Conservation (phyloP, 2,888 invertebrate species). For the Tubulanus polymorphus region DNA sequence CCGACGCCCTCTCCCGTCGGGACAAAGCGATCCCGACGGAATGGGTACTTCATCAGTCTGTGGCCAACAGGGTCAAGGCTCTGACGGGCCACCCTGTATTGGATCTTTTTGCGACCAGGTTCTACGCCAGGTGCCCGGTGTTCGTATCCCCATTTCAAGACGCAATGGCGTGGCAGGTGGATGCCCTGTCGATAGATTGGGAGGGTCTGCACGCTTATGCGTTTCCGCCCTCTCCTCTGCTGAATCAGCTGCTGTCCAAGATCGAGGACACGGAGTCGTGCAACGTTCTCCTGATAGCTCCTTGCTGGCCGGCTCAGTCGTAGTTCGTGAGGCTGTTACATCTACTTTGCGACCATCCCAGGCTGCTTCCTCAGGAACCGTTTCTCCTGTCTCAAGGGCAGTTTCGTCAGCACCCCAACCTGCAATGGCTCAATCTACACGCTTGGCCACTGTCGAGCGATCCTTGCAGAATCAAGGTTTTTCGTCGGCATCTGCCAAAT, state of each 20-base stretch:
- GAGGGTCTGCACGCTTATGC: constrained; percentile 15
- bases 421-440: too few relatives aligned
- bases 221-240: constrained; percentile 14
- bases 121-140: constrained; percentile 8
- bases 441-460: too few relatives aligned
- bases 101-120: constrained; percentile 14
- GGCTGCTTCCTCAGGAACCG: background rate
- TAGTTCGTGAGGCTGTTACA: constrained; percentile 1
- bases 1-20: constrained; percentile 6
- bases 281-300: constrained; percentile 15
- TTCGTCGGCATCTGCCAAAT: too few relatives aligned
- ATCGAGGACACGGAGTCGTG: constrained; percentile 4
- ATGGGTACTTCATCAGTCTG: constrained; percentile 9
- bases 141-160: constrained; percentile 15
- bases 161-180: constrained; percentile 9
- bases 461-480: too few relatives aligned
- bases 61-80: constrained; percentile 3
- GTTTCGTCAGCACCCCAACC: too few relatives aligned
- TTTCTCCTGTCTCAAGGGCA: background rate
- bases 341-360: background rate
- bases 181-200: constrained; percentile 18
- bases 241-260: constrained; percentile 8
- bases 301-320: constrained; percentile 13
- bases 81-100: constrained; percentile 8
- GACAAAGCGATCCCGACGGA: constrained; percentile 9